phyloP scores from a whole-genome alignment of 2,113 vertebrate genomes.

The Microtus ochrogaster region DNA sequence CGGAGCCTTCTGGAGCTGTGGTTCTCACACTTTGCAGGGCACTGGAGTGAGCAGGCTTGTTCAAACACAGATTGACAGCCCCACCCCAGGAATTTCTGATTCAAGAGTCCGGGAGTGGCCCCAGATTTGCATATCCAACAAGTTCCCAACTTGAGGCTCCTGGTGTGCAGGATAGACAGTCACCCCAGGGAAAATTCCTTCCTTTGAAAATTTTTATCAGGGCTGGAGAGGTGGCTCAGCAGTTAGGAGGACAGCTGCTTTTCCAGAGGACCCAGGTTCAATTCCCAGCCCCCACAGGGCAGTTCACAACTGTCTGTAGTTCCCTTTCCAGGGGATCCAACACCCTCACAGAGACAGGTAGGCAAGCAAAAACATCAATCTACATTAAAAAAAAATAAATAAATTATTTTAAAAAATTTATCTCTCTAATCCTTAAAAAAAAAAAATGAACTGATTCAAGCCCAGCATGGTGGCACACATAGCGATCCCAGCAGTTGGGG shows the following conservation, averaged over 20 bases:
- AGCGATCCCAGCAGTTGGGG: not conserved
- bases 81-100: slow-evolving; percentile 42
- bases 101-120: not conserved
- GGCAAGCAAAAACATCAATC: not conserved
- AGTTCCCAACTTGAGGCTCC: not conserved
- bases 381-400: not conserved
- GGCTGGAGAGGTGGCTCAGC: no score
- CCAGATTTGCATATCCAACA: not conserved
- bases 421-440: not conserved
- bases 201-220: not conserved
- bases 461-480: not conserved
- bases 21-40: slow-evolving; percentile 40
- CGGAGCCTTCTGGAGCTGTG: not conserved
- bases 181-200: not conserved
- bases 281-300: no score
- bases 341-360: not conserved
- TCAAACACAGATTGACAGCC: slow-evolving; percentile 12
- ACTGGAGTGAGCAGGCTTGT: not conserved
- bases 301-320: not conserved
- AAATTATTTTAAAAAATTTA: not conserved
- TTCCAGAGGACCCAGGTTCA: no score
- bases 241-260: no score
- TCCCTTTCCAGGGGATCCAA: not conserved
- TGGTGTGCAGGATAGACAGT: not conserved
- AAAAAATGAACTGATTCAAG: not conserved